Conservation (phyloP, 2,888 invertebrate species). For the Calliphora vomitoria region DNA sequence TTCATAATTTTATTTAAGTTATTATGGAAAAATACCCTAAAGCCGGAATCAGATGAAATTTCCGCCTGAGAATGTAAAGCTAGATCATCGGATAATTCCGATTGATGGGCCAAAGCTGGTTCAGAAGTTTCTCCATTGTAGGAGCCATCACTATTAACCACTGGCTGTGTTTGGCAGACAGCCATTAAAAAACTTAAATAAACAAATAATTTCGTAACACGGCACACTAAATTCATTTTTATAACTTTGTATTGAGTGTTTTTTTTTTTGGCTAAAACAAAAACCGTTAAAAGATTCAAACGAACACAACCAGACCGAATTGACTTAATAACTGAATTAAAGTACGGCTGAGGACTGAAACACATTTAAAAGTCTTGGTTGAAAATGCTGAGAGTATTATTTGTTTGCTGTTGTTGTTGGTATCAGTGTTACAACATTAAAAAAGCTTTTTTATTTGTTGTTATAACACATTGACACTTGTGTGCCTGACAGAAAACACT, state of each 20-base stretch:
- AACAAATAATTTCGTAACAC: constrained; percentile 42
- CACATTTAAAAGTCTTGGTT: constrained; percentile 27
- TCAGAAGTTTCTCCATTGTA: constrained; percentile 73
- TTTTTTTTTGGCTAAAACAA: background rate
- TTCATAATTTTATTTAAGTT: background rate
- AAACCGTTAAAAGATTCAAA: constrained; percentile 6
- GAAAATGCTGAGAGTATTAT: background rate
- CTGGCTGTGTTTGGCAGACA: constrained; percentile 52
- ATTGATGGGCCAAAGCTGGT: constrained; percentile 17
- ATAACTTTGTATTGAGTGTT: background rate
- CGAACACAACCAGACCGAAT: constrained; percentile 45
- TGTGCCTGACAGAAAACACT: background rate
- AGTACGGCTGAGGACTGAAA: constrained; percentile 30
- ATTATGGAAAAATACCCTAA: constrained; percentile 78
- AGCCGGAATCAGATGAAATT: constrained; percentile 73
- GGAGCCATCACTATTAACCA: constrained; percentile 73
- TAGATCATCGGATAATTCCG: constrained; percentile 43
- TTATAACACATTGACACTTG: background rate
- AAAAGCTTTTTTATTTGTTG: constrained; percentile 16
- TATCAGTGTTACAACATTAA: constrained; percentile 51
- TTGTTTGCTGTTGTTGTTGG: no score
- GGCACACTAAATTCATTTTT: constrained; percentile 28
- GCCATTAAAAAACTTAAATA: constrained; percentile 42
- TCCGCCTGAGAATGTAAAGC: constrained; percentile 73
- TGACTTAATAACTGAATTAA: constrained; percentile 60